A percentile compares a stretch with the other conserved stretches of the same genome.
phyloP scores from a whole-genome alignment of 2,888 invertebrate genomes.

The Acheta domesticus region DNA sequence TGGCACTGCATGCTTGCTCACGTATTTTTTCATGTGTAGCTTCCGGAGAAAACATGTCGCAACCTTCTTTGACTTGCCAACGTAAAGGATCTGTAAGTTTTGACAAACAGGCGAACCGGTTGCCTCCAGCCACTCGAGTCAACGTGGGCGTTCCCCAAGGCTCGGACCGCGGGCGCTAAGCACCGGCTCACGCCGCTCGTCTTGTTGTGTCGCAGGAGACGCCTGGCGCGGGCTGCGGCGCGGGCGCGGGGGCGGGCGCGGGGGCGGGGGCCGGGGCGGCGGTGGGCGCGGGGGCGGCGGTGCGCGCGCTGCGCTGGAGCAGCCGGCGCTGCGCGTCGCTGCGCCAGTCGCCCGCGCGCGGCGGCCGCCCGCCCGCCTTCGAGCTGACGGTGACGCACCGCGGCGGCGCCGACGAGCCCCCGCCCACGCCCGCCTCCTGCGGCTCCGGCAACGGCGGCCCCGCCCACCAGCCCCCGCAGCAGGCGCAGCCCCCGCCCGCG shows the following conservation, averaged over 20 bases:
- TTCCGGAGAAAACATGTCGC: too few relatives aligned
- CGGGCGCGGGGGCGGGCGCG: neutral
- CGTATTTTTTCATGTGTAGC: too few relatives aligned
- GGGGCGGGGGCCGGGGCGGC: neutral
- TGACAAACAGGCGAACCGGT: too few relatives aligned
- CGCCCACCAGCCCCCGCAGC: neutral
- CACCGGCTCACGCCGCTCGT: too few relatives aligned
- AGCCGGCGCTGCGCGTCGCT: neutral
- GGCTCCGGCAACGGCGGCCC: neutral
- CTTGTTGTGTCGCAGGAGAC: neutral
- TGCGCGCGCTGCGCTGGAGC: neutral
- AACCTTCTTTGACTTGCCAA: too few relatives aligned
- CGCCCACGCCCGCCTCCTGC: conserved; percentile 8
- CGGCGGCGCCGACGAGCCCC: neutral
- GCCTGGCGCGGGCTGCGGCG: neutral
- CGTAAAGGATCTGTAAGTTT: too few relatives aligned
- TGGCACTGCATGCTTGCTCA: too few relatives aligned
- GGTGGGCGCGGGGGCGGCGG: neutral
- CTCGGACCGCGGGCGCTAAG: too few relatives aligned
- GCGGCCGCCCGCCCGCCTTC: neutral
- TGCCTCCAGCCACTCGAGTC: too few relatives aligned
- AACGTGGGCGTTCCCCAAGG: too few relatives aligned
- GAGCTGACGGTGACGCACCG: conserved; percentile 18
- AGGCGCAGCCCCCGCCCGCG: neutral
- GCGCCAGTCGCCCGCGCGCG: neutral